These are phyloP conservation scores for Cephus spinipes DNA, from an alignment of 2,888 invertebrate species.

Conservation along the genomic window DNA sequence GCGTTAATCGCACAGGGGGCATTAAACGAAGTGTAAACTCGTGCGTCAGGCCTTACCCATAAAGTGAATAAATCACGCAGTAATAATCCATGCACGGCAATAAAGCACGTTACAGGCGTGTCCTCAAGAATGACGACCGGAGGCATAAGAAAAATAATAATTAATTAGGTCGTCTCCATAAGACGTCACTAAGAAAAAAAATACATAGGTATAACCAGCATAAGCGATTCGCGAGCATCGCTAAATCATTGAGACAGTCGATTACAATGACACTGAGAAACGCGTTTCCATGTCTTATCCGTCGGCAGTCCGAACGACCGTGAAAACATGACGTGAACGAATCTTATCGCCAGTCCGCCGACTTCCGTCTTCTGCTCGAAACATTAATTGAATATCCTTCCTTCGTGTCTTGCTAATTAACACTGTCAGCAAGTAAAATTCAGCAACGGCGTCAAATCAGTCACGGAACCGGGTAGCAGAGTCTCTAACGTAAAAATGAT, in stretches of 20 bases:
- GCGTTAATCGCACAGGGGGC: neutral
- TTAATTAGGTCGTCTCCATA: neutral
- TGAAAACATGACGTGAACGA: neutral
- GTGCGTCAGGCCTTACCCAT: neutral
- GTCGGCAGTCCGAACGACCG: neutral
- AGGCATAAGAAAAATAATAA: neutral
- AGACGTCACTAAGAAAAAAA: neutral
- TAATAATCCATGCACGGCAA: neutral
- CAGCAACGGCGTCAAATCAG: neutral
- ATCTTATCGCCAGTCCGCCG: neutral
- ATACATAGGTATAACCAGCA: neutral
- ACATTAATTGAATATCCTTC: neutral
- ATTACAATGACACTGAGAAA: neutral
- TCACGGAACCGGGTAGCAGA: neutral
- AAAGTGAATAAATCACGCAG: neutral
- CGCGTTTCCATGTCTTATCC: neutral
- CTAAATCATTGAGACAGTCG: neutral
- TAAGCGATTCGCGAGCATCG: neutral
- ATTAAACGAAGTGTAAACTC: conserved; percentile 11
- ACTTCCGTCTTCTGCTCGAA: neutral
- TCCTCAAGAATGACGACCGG: neutral
- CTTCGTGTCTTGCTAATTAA: neutral
- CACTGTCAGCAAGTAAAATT: neutral
- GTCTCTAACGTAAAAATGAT: neutral
- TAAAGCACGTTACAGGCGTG: neutral